Percentiles rank a stretch among this genome's conserved stretches.
Evolutionary conservation across 2,888 invertebrate genomes (phyloP).

Genomic region (Morpho helenor): DNA sequence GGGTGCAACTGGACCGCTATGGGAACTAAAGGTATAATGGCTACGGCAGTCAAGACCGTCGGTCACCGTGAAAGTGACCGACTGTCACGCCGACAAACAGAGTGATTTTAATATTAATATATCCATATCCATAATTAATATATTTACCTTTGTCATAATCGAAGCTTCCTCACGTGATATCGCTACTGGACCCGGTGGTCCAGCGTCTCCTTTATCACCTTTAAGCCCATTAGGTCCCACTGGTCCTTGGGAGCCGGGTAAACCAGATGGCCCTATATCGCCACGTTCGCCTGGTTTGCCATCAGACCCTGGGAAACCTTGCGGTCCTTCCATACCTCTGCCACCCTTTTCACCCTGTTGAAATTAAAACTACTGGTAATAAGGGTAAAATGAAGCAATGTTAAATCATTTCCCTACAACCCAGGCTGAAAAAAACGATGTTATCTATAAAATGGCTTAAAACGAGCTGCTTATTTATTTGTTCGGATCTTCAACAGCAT

Average conservation of each 20-base stretch:
- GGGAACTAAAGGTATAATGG: too few species aligned
- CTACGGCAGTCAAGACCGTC: too few species aligned
- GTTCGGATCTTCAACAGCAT: too few species aligned
- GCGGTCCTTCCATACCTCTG: conserved; percentile 81
- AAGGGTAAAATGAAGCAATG: too few species aligned
- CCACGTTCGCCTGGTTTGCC: conserved; percentile 84
- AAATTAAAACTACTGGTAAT: background rate
- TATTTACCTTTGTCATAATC: conserved; percentile 76
- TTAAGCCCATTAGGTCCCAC: conserved; percentile 82
- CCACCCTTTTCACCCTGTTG: conserved; percentile 82
- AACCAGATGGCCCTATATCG: conserved; percentile 84
- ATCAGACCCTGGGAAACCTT: conserved; percentile 82
- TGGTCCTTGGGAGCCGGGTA: conserved; percentile 85
- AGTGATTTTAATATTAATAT: background rate
- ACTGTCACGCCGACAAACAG: too few species aligned
- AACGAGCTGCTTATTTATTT: too few species aligned
- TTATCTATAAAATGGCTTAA: too few species aligned
- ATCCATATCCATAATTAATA: background rate
- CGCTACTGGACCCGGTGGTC: conserved; percentile 83
- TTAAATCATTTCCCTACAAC: too few species aligned
- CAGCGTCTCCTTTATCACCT: conserved; percentile 85
- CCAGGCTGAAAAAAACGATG: too few species aligned
- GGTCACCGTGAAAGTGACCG: too few species aligned
- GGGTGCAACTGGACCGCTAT: too few species aligned
- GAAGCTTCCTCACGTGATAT: conserved; percentile 80